Evolutionary conservation across 2,888 invertebrate genomes (phyloP).

Genomic region (Marronus borbonicus): DNA sequence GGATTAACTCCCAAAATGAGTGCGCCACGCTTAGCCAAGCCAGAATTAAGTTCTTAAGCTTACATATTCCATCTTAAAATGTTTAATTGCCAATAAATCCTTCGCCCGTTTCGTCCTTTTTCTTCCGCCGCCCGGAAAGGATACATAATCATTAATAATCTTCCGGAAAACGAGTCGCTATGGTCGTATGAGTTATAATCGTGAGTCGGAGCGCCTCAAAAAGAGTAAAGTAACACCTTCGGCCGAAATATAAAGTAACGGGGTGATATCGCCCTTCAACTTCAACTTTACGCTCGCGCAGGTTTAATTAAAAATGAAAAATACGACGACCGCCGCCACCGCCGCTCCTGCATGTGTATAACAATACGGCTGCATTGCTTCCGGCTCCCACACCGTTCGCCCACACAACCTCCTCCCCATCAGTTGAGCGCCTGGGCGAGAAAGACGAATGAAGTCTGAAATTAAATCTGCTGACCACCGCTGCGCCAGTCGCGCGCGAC

Average conservation of each 20-base stretch:
- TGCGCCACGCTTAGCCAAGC: no score
- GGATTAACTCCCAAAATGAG: no score
- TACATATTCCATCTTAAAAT: no score
- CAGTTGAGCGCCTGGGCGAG: not conserved
- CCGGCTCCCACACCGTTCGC: not conserved
- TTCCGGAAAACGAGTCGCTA: not conserved
- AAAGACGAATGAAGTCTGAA: constrained; percentile 47
- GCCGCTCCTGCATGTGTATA: not conserved
- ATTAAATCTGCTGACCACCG: constrained; percentile 43
- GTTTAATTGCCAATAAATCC: no score
- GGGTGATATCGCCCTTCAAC: constrained; percentile 1
- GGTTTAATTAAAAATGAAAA: constrained; percentile 48
- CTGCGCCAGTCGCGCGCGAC: not conserved
- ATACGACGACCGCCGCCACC: constrained; percentile 14
- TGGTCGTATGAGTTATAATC: not conserved
- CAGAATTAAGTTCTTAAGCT: no score
- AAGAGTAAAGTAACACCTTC: constrained; percentile 24
- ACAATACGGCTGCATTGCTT: not conserved
- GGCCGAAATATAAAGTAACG: constrained; percentile 8
- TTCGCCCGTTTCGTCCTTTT: not conserved
- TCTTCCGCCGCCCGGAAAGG: not conserved
- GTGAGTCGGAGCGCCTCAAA: not conserved
- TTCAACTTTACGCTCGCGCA: constrained; percentile 16
- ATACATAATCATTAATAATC: constrained; percentile 14
- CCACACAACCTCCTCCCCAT: not conserved